These are phyloP conservation scores for Pithys albifrons DNA, from an alignment of 2,113 vertebrate genomes.

Conservation along the genomic window DNA sequence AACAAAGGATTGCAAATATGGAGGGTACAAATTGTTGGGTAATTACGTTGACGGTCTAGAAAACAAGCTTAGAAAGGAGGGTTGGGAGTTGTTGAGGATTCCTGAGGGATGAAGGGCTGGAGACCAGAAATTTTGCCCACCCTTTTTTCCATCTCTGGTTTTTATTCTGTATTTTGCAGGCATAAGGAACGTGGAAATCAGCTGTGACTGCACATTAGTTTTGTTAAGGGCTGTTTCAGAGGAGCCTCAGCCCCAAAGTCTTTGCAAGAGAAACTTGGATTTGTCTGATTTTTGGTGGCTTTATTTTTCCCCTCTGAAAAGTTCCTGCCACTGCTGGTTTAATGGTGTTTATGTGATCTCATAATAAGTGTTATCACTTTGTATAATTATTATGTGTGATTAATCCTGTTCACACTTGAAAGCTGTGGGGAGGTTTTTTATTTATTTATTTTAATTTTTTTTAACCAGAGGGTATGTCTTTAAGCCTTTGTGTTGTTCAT, in stretches of 20 bases:
- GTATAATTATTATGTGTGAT: conserved; percentile 73
- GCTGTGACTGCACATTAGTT: neutral
- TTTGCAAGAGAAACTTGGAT: conserved; percentile 13
- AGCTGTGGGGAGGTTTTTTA: conserved; percentile 2
- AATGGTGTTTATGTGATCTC: conserved; percentile 68
- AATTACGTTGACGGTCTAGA: conserved; percentile 23
- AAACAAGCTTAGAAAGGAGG: conserved; percentile 29
- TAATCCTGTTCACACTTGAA: conserved; percentile 69
- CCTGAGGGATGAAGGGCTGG: conserved; percentile 1
- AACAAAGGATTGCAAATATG: conserved; percentile 21
- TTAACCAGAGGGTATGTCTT: conserved; percentile 66
- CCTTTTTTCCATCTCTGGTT: neutral
- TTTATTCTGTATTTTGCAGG: neutral
- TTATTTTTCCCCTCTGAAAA: conserved; percentile 62
- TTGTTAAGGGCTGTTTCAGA: neutral
- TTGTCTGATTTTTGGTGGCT: conserved; percentile 49
- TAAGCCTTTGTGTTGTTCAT: conserved; percentile 66
- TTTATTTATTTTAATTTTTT: conserved; percentile 7
- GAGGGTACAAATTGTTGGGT: neutral
- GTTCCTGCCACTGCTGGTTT: conserved; percentile 71
- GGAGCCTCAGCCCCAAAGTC: neutral
- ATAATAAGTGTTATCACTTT: conserved; percentile 73
- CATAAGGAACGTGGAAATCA: neutral
- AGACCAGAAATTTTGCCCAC: neutral
- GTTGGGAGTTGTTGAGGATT: neutral